Evolutionary conservation across 2,113 vertebrate genomes (phyloP).

Genomic region (Chaenocephalus aceratus): DNA sequence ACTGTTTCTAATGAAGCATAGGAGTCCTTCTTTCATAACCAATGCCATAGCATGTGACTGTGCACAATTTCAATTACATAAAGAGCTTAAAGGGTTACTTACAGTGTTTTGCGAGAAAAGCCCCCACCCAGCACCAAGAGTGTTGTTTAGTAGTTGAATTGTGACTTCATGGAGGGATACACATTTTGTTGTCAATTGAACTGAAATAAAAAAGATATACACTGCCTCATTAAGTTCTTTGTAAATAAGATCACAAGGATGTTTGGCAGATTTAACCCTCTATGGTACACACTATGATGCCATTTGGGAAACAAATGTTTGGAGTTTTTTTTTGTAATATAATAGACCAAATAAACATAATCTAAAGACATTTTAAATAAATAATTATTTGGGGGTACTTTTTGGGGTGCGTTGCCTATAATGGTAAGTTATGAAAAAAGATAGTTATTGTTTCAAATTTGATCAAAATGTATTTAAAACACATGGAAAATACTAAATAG

Average conservation of each 20-base stretch:
- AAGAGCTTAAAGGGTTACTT: slow-evolving; percentile 25
- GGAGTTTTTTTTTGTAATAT: no score
- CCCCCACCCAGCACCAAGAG: background rate
- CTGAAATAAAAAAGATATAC: background rate
- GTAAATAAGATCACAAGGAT: background rate
- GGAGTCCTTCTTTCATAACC: slow-evolving; percentile 58
- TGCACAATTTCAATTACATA: slow-evolving; percentile 23
- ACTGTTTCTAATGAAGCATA: slow-evolving; percentile 64
- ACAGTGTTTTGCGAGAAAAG: slow-evolving; percentile 35
- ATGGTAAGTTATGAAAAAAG: no score
- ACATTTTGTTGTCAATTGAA: background rate
- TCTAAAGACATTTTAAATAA: no score
- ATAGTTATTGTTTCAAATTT: no score
- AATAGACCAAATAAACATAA: no score
- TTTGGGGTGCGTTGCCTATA: no score
- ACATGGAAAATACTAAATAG: no score
- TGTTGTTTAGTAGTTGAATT: background rate
- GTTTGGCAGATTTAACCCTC: background rate
- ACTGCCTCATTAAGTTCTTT: background rate
- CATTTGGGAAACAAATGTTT: no score
- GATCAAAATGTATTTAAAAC: no score
- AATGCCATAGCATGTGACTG: slow-evolving; percentile 56
- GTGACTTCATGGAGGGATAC: background rate
- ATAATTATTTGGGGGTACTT: no score
- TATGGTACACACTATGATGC: no score